A percentile compares a stretch with the other conserved stretches of the same genome.
Conservation (phyloP, 1,140 invertebrate genomes). For the Ostrea denselamellosa region DNA sequence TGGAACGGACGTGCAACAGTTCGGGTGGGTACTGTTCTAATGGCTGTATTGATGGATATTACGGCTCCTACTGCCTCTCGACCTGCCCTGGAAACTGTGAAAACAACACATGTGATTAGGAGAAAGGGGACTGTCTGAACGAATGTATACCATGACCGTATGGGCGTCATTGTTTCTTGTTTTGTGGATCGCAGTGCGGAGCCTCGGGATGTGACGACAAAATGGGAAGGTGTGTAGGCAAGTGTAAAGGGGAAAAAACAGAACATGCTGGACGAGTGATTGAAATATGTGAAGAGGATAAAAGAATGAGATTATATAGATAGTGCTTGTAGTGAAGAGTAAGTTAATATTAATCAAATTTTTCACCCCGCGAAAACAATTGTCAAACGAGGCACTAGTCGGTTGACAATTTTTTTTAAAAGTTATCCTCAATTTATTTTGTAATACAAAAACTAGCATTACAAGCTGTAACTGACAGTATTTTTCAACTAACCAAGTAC, state of each 20-base stretch:
- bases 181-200: not conserved
- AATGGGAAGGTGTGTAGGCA: not conserved
- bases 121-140: not conserved
- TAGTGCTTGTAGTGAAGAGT: no score
- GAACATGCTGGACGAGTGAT: not conserved
- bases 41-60: constrained; percentile 5
- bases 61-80: not conserved
- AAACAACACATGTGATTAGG: not conserved
- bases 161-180: not conserved
- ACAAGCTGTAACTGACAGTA: no score
- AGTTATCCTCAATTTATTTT: no score
- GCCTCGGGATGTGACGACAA: not conserved
- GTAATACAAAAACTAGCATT: no score
- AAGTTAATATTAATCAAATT: no score
- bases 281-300: no score
- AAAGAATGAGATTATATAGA: no score
- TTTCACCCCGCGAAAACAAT: no score
- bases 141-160: not conserved
- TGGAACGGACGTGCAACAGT: not conserved
- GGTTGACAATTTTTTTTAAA: no score
- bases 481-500: no score
- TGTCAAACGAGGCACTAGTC: no score
- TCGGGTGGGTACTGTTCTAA: not conserved
- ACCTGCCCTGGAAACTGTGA: not conserved
- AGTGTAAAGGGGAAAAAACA: not conserved